A percentile compares a stretch with the other conserved stretches of the same genome.
Conservation (phyloP, 2,888 invertebrate species). For the Desoria tigrina region DNA sequence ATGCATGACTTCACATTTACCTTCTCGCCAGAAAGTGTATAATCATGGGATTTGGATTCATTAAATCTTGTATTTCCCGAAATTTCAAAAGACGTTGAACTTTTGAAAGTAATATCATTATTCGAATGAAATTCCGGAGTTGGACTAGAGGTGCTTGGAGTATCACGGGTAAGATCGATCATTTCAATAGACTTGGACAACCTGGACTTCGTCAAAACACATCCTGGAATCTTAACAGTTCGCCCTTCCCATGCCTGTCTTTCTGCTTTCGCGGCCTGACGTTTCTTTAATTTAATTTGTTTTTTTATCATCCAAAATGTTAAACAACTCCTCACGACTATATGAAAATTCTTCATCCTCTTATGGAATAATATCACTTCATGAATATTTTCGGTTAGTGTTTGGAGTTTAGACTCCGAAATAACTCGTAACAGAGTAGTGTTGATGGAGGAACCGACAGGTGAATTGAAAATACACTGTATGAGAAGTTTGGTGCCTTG, state of each 20-base stretch:
- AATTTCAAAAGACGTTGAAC: no score
- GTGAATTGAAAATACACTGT: neutral
- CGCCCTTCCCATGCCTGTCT: neutral
- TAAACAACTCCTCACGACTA: conserved; percentile 31
- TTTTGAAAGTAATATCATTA: neutral
- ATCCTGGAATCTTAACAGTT: no score
- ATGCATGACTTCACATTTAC: neutral
- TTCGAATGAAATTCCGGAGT: neutral
- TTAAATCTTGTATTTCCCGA: neutral
- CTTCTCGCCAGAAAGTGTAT: neutral
- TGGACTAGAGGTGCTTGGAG: neutral
- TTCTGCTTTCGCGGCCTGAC: neutral
- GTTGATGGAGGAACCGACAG: neutral
- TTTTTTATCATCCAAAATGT: conserved; percentile 17
- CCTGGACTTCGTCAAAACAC: no score
- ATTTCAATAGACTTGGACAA: neutral
- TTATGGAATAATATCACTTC: conserved; percentile 27
- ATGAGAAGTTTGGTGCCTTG: neutral
- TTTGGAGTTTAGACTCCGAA: neutral
- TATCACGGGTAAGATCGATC: neutral
- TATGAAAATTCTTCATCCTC: conserved; percentile 29
- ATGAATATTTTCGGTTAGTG: neutral
- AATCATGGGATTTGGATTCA: neutral
- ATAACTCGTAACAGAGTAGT: neutral
- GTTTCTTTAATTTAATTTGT: neutral